Evolutionary conservation across 2,888 invertebrate species (phyloP).

Genomic region (Zele albiditarsus): DNA sequence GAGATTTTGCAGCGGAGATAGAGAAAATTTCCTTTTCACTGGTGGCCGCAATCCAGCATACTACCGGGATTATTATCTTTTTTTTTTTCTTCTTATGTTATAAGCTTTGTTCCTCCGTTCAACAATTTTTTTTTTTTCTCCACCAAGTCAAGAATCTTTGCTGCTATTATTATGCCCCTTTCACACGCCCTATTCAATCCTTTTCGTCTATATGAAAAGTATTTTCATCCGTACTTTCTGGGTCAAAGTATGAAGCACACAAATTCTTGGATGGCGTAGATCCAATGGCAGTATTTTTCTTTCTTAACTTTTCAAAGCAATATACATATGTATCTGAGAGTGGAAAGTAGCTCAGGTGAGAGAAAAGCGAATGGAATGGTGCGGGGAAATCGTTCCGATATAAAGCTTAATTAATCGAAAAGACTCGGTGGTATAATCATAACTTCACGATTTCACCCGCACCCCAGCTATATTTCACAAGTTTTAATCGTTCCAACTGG

Average conservation of each 20-base stretch:
- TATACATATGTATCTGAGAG: neutral
- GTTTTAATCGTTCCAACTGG: slow-evolving; percentile 34
- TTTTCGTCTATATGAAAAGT: slow-evolving; percentile 12
- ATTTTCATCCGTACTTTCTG: slow-evolving; percentile 25
- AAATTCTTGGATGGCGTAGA: slow-evolving; percentile 6
- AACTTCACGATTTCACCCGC: slow-evolving; percentile 25
- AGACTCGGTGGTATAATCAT: slow-evolving; percentile 26
- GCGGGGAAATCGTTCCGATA: slow-evolving; percentile 5
- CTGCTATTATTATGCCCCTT: slow-evolving; percentile 20
- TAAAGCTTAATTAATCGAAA: slow-evolving; percentile 33
- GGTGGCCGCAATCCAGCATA: neutral
- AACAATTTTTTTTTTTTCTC: slow-evolving; percentile 22
- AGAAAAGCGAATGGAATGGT: neutral
- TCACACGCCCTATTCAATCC: slow-evolving; percentile 22
- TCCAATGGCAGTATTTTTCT: slow-evolving; percentile 19
- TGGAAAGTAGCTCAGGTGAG: slow-evolving; percentile 17
- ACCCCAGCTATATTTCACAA: slow-evolving; percentile 30
- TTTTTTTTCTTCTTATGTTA: neutral
- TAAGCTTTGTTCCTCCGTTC: slow-evolving; percentile 12
- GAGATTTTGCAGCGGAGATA: slow-evolving; percentile 17
- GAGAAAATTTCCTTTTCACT: slow-evolving; percentile 12
- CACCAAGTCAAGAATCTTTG: slow-evolving; percentile 22
- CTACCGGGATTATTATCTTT: neutral
- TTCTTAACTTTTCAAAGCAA: neutral
- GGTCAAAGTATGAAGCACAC: slow-evolving; percentile 21